Evolutionary conservation across 2,888 invertebrate genomes (phyloP).

Genomic region (Platycheirus albimanus): DNA sequence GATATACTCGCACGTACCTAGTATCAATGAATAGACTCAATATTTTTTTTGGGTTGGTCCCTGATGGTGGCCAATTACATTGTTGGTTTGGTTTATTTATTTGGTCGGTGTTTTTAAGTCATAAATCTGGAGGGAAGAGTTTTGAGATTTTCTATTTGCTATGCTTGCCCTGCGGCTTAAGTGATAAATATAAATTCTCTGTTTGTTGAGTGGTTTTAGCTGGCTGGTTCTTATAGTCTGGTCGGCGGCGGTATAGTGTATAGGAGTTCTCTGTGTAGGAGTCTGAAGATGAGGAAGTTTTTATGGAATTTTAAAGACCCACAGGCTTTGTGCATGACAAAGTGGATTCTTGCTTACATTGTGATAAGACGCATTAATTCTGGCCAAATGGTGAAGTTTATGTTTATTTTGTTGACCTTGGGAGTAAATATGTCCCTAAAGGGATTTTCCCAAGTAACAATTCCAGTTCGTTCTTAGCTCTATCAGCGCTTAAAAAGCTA

Average conservation of each 20-base stretch:
- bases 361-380: slow-evolving; percentile 30
- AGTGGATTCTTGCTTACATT: slow-evolving; percentile 31
- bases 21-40: slow-evolving; percentile 41
- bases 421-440: slow-evolving; percentile 22
- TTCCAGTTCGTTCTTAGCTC: no score
- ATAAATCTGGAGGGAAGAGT: slow-evolving; percentile 40
- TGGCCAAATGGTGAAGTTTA: slow-evolving; percentile 1
- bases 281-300: slow-evolving; percentile 33
- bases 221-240: not conserved
- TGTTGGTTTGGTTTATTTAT: slow-evolving; percentile 52
- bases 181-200: slow-evolving; percentile 57
- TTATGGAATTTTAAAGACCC: slow-evolving; percentile 30
- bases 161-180: slow-evolving; percentile 28
- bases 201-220: slow-evolving; percentile 46
- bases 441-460: no score
- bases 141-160: slow-evolving; percentile 45
- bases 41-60: slow-evolving; percentile 55
- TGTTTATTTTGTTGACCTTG: slow-evolving; percentile 18
- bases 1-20: not conserved
- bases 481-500: no score
- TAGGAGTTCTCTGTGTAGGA: slow-evolving; percentile 31
- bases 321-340: slow-evolving; percentile 13
- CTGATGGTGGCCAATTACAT: slow-evolving; percentile 47
- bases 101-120: slow-evolving; percentile 8
- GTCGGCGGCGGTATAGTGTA: no score